Evolutionary conservation across 2,888 invertebrate genomes (phyloP).

Genomic region (Ormyrus pomaceus): DNA sequence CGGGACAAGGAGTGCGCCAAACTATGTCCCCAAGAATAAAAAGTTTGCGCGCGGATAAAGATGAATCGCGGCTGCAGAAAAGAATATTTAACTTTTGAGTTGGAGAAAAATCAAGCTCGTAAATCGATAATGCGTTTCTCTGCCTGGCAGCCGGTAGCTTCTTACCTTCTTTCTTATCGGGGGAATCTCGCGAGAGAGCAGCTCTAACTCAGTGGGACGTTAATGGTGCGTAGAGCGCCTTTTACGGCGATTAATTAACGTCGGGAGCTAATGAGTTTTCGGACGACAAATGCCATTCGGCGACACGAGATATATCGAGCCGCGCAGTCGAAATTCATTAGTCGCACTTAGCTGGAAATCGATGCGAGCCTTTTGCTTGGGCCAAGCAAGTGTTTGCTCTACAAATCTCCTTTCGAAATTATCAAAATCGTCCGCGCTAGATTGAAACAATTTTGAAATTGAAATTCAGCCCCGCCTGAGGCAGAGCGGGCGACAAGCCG

Average conservation of each 20-base stretch:
- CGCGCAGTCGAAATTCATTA: slow-evolving; percentile 17
- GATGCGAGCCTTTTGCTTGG: not conserved
- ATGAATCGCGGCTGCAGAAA: too few species aligned
- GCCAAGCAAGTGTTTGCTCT: too few species aligned
- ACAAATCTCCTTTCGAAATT: too few species aligned
- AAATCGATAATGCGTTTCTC: not conserved
- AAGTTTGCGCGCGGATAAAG: too few species aligned
- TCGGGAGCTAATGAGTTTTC: slow-evolving; percentile 26
- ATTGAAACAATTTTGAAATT: slow-evolving; percentile 51
- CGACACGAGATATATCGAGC: not conserved
- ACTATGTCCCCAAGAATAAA: too few species aligned
- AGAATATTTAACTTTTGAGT: too few species aligned
- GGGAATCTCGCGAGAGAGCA: not conserved
- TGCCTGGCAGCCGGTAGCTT: not conserved
- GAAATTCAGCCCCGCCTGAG: slow-evolving; percentile 32
- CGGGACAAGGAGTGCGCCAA: too few species aligned
- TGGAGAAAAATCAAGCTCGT: too few species aligned
- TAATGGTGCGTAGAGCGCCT: not conserved
- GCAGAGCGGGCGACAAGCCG: not conserved
- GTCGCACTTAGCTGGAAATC: slow-evolving; percentile 4
- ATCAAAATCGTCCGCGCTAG: not conserved
- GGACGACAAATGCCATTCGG: slow-evolving; percentile 13
- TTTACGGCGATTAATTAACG: slow-evolving; percentile 24
- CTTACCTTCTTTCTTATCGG: slow-evolving; percentile 16
- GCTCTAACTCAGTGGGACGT: slow-evolving; percentile 12